Base-by-base conservation (phyloP, 1,140 invertebrate species). In the Lordiphosa collinella region DNA sequence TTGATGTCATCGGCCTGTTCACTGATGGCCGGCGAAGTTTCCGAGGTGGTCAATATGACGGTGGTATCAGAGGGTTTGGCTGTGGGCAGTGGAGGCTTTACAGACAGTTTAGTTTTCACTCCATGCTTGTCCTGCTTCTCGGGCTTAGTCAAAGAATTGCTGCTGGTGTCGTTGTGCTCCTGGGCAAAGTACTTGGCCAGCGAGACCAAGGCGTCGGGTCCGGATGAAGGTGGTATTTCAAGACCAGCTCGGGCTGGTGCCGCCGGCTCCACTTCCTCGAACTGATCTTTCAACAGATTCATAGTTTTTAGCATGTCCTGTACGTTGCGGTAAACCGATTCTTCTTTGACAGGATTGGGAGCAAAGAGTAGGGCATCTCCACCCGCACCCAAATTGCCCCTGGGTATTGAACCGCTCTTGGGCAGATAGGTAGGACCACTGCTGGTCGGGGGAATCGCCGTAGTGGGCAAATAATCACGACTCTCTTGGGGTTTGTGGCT, bases 121-220 rank as follows among this genome's bases (percentile, higher is more conserved):
- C 37, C 53, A 13, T 11, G 31, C 51, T 82, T 86, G 5, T 73
- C 64, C 0, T 41, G 11, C 50, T 82, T 86, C 3, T 67, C 65
- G 5, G 40, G 41, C 25, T 66, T 66, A 2, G n/a, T 52, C 34
- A 86, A 13, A 0, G 72, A n/a, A n/a, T n/a, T 11, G 18, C 80
- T 90, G 57, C 9, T 36, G 1, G 90, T 91, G 1, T 92, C 90
- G 67, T 92, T 92, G 59, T 93, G 92, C 47, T 92, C 89, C 44
- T 92, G 92, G 10, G 94, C 94, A 84, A 95, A 95, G 69, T 95
- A 95, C 57, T 94, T 90, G 14, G 94, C 94, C 34, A 96, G 79
- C 1, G 94, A 94, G 72, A 95, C 94, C 2, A 96, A 87, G 1
- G 94, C 93, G 70, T 94, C 93, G 1, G 94, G 93, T 0, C 93